A percentile compares a stretch with the other conserved stretches of the same genome.
Conservation (phyloP, 92 coral and sea anemone species). For the Epizoanthus stellaris region DNA sequence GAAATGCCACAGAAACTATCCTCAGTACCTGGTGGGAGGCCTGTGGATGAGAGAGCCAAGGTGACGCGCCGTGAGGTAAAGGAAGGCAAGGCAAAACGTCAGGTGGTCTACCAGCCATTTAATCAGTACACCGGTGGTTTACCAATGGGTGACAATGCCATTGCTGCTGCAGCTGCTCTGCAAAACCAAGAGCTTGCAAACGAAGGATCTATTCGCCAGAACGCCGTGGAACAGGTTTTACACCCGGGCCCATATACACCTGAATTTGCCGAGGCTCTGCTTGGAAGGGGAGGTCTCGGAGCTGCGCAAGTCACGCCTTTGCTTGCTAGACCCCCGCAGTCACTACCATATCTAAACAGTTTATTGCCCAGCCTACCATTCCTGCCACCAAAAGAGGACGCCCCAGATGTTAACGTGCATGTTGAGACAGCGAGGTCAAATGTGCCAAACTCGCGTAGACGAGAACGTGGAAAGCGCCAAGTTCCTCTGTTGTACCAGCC, state of each 20-base stretch:
- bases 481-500: conserved; percentile 62
- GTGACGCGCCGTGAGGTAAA: conserved; percentile 24
- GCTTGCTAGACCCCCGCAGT: not conserved
- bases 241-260: conserved; percentile 34
- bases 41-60: conserved; percentile 39
- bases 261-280: conserved; percentile 6
- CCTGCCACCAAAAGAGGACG: conserved; percentile 30
- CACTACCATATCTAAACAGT: conserved; percentile 7
- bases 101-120: conserved; percentile 10
- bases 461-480: conserved; percentile 63
- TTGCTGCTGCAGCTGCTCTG: conserved; percentile 33
- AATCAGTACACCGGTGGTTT: conserved; percentile 35
- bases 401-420: conserved; percentile 68
- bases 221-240: conserved; percentile 1
- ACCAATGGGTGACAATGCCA: conserved; percentile 46
- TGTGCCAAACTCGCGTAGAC: conserved; percentile 55
- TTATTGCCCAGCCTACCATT: conserved; percentile 2
- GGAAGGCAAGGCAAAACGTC: not conserved
- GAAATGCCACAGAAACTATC: conserved; percentile 78
- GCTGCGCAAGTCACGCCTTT: not conserved
- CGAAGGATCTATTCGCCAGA: not conserved
- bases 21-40: conserved; percentile 66
- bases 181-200: conserved; percentile 49
- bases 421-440: conserved; percentile 88
- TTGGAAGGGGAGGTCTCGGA: conserved; percentile 14